Evolutionary conservation across 2,888 invertebrate genomes (phyloP).

Genomic region (Parnassius smintheus): DNA sequence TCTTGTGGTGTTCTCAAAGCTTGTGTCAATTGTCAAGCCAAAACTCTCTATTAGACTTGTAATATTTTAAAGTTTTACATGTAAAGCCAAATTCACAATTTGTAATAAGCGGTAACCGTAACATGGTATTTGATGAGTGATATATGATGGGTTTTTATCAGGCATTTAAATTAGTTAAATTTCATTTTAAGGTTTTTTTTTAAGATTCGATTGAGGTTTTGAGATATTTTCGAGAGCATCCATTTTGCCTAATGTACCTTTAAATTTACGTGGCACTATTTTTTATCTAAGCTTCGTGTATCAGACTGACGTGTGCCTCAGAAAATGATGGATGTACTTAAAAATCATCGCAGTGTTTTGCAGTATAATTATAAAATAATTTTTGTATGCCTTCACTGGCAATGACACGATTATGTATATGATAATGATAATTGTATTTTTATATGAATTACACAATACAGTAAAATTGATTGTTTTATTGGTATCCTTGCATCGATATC

Average conservation of each 20-base stretch:
- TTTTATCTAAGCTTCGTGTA: slow-evolving; percentile 35
- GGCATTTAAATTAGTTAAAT: neutral
- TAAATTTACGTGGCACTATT: slow-evolving; percentile 38
- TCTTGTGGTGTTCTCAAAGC: slow-evolving; percentile 29
- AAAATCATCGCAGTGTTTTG: slow-evolving; percentile 56
- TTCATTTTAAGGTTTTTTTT: neutral
- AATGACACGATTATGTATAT: slow-evolving; percentile 68
- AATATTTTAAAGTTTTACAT: slow-evolving; percentile 1
- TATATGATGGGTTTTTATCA: slow-evolving; percentile 8
- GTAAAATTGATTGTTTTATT: slow-evolving; percentile 51
- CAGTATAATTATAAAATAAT: slow-evolving; percentile 51
- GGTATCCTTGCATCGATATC: slow-evolving; percentile 18
- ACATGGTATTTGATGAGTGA: slow-evolving; percentile 7
- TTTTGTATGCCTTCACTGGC: slow-evolving; percentile 61
- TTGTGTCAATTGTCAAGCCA: slow-evolving; percentile 37
- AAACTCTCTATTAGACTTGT: slow-evolving; percentile 26
- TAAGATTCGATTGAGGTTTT: neutral
- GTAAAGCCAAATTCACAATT: slow-evolving; percentile 10
- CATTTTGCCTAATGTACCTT: slow-evolving; percentile 11
- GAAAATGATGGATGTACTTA: slow-evolving; percentile 59
- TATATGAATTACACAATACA: slow-evolving; percentile 75
- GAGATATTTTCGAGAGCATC: neutral
- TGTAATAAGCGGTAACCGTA: slow-evolving; percentile 1
- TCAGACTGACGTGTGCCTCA: slow-evolving; percentile 62
- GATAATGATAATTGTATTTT: slow-evolving; percentile 74